Evolutionary conservation across 2,797 vertebrate genomes (phyloP), one percentile per base, ranked within the genome.

Genomic region (Cichlasoma orientale): DNA sequence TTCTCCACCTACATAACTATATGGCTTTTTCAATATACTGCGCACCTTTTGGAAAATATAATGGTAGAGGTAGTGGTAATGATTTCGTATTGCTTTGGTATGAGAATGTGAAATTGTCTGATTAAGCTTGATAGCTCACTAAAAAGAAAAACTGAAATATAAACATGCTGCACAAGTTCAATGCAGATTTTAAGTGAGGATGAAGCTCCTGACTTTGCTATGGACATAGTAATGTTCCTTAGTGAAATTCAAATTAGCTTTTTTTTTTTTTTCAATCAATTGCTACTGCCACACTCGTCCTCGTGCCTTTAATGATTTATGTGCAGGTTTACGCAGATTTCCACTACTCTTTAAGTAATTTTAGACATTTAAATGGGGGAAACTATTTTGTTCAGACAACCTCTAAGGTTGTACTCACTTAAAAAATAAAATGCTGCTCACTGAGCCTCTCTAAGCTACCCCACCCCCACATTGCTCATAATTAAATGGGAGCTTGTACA

Each of bases 401-500:
- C n/a, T 80, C 23, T 72, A 11, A 84, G 57, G 77, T 83, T 63
- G 33, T 27, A 6, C 1, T 1, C 55, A 29, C 33, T 71, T 21
- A 47, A 80, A 82, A 70, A 78, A 82, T 61, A 36, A 71, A 75
- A 23, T 27, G 21, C 73, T 59, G 70, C 57, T 68, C 52, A 29
- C 27, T 41, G 59, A 59, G 72, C 41, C 54, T 78, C 69, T 52
- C 54, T 3, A 5, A 57, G 50, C 66, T 72, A 16, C 50, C 23
- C 54, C 73, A 61, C 36, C 41, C 63, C 56, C 74, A 82, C 83
- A 44, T 63, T 33, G 56, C 74, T 50, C 53, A 70, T 85, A 76
- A 88, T 88, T 86, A 87, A 89, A 83, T 58, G 27, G 72, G 47
- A 71, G 84, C 85, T 78, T 85, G 77, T 88, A 83, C 75, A 80